Percentiles rank a stretch among this genome's conserved stretches.
phyloP scores from a whole-genome alignment of 2,888 invertebrate genomes.

The Tipula unca region DNA sequence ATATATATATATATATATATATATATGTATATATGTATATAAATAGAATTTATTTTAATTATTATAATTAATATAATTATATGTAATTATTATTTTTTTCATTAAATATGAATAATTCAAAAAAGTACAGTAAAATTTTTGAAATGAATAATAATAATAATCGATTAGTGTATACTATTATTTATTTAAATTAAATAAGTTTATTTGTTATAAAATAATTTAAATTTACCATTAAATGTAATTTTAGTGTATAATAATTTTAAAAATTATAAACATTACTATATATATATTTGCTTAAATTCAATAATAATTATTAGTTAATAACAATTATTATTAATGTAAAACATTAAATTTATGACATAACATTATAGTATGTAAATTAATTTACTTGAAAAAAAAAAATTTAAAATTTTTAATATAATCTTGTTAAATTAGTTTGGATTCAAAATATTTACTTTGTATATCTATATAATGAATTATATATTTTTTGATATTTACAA shows the following conservation, averaged over 20 bases:
- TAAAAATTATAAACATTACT: background rate
- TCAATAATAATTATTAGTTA: background rate
- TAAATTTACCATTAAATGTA: background rate
- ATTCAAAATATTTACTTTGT: background rate
- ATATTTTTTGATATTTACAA: background rate
- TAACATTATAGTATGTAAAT: background rate
- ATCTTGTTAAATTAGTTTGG: background rate
- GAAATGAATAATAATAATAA: background rate
- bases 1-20: background rate
- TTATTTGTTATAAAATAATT: background rate
- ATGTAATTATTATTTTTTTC: background rate
- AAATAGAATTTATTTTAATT: background rate
- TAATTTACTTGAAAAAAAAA: background rate
- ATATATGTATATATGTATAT: background rate
- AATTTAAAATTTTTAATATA: background rate
- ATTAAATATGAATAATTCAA: background rate
- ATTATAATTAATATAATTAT: constrained; percentile 14
- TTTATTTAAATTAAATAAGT: background rate
- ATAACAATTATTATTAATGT: background rate
- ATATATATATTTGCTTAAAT: background rate
- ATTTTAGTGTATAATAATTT: background rate
- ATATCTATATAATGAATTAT: background rate
- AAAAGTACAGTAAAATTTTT: background rate
- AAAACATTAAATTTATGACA: background rate
- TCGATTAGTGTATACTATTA: background rate